Base-by-base conservation (phyloP, 2,888 invertebrate genomes). In the Drosophila kanekoi region DNA sequence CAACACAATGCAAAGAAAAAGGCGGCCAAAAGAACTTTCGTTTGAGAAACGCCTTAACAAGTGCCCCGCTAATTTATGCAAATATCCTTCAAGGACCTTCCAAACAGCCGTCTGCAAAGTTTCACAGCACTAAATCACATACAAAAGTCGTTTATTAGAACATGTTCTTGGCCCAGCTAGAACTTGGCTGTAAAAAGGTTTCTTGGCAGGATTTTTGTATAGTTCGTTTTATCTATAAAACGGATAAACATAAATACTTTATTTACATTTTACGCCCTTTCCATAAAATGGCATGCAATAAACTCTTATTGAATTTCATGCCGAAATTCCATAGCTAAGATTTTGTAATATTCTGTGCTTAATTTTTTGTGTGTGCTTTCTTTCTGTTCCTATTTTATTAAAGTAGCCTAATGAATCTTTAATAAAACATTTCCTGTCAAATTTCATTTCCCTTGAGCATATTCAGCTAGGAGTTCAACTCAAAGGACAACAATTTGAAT, bases 61-160 rank as follows among this genome's bases (percentile, higher is more conserved):
- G 45, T 52, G 58, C 62, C 63, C 59, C 69, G 78, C 64, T 80
- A 78, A 80, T 80, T 80, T 83, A 83, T 80, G 78, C 49, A 73
- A 83, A 81, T 74, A 85, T 77, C 75, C 68, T 48, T 35, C 52
- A 70, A 68, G 68, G 60, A 35, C 72, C 59, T 77, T 54, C 62
- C 56, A 41, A 18, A 35, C 53, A 41, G 43, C 20, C 32, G 75
- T 77, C 72, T 76, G 72, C 35, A 61, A 76, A 76, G 60, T 76
- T 59, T 38, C 35, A 53, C 62, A 57, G 32, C 51, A 72, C 66
- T 69, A 70, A 85, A 70, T 82, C 86, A 70, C 78, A 72, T 66
- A 56, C 64, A 43, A 67, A 23, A 56, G 52, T 59, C 71, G 53
- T 58, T 60, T 60, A 23, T 62, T 52, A 28, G 14, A 51, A 49